Base-by-base conservation (phyloP, 2,113 vertebrate genomes). In the Ciconia stormi region DNA sequence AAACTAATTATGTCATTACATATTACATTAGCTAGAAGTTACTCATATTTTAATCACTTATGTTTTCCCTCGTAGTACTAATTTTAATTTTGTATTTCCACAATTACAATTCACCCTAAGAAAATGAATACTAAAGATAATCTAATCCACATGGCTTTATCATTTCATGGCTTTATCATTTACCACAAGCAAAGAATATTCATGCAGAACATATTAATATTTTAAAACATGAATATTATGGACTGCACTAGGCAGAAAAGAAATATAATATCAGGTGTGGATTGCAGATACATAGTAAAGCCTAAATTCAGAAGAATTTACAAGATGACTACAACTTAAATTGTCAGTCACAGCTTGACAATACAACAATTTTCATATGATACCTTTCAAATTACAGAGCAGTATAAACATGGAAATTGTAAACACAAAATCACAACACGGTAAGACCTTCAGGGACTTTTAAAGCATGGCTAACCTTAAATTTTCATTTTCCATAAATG, bases 1-100 rank as follows among this genome's bases (percentile, higher is more conserved):
- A 81, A 96, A 94, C 42, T 79, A 95, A 92, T 89, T 91, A 74
- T 93, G 44, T 47, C 23, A 29, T 44, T 92, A 78, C 30, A 76
- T 56, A 69, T 67, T 74, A 71, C 21, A 58, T 65, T 86, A 91
- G 38, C 46, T 84, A 89, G 46, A 85, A 82, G 38, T 89, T 89
- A 82, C 34, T n/a, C 59, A 7, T 71, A 72, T 81, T 94, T 87
- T 91, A 97, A 94, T 94, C 13, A 65, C 23, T 71, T 22, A 23
- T 25, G 29, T 61, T 84, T 82, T 92, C 38, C 78, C 89, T 95
- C 6, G 0, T 56, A 95, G 85, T 6, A 3, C 36, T 78, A 26
- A 88, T 93, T 95, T 72, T 73, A 70, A 88, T 94, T 96, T 94
- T 88, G 50, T 69, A 80, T 63, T 93, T 84, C 36, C 26, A 86